Base-by-base conservation (phyloP, 2,797 vertebrate species). In the Lacerta viridis region DNA sequence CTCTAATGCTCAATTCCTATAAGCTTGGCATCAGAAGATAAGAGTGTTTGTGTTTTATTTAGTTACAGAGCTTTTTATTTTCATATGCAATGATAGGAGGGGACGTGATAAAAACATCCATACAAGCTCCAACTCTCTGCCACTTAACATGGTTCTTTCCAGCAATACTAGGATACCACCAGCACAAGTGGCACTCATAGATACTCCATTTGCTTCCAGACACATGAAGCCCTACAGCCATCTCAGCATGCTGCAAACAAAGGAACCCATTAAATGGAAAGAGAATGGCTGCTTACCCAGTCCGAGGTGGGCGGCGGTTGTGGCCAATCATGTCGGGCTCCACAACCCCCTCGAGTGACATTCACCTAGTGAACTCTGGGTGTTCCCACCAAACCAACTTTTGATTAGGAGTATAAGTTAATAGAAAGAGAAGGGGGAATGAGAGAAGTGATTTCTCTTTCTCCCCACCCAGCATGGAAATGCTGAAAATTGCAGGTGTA, bases 81-180 rank as follows among this genome's bases (percentile, higher is more conserved):
- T 17, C 36, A 20, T 64, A 64, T 76, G 84, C 33, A 27, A 64
- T 61, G 6, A 25, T 41, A 39, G 2, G 2, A 11, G 39, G 33
- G 68, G 85, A 55, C 90, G 88, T 0, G 33, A 88, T 89, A 88
- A 88, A 83, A 72, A 89, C 90, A 87, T 89, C 88, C 93, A 88
- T 90, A 89, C 0, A 83, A 87, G 86, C 84, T 18, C 80, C 9
- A 78, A 81, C 77, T 84, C 85, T 29, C 11, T 91, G 33, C 75
- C 81, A 36, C 80, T 87, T 46, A 43, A 85, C 80, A 91, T 1
- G 7, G 78, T 13, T 78, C 90, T 86, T 86, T 93, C 84, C 83
- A 91, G 84, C 86, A 90, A 90, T 71, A 83, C 59, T 87, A 92
- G 91, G 82, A 88, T 84, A 79, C 87, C 86, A 72, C 76, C 20